phyloP scores from a whole-genome alignment of 1,140 invertebrate species.

The Lamellibrachia luymesi region DNA sequence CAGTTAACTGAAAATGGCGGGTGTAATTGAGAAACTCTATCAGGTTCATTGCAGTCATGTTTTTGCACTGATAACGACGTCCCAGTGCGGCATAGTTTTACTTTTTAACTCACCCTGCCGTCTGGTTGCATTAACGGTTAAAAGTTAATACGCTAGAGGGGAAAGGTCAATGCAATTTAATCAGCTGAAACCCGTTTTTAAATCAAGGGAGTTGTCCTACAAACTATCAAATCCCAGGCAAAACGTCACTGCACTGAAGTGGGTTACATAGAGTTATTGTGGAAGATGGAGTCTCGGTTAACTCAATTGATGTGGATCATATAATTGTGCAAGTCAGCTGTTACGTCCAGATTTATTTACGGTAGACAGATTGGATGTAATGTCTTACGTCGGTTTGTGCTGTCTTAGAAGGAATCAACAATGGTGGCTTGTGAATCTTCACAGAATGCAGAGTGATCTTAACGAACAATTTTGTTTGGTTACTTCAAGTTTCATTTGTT shows the following conservation, averaged over 20 bases:
- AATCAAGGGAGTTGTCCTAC: not conserved
- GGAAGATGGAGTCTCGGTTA: not conserved
- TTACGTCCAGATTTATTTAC: not conserved
- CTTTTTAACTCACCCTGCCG: not conserved
- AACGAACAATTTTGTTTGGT: no score
- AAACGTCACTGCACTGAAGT: not conserved
- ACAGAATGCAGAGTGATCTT: no score
- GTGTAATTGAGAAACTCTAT: not conserved
- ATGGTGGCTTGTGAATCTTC: not conserved
- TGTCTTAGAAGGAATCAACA: not conserved
- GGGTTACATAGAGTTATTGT: not conserved
- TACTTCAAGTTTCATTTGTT: no score
- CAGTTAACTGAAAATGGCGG: not conserved
- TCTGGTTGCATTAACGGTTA: not conserved
- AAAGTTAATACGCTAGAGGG: not conserved
- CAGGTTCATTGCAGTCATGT: not conserved
- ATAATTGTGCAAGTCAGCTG: not conserved
- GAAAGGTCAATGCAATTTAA: slow-evolving; percentile 5
- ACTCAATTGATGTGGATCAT: not conserved
- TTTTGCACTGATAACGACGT: not conserved
- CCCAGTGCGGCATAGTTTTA: not conserved
- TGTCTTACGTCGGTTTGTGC: not conserved
- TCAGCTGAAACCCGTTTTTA: not conserved
- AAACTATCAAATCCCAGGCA: not conserved
- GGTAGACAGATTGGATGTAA: not conserved